Conservation (phyloP, 2,113 vertebrate species). For the Atlantisia rogersi region DNA sequence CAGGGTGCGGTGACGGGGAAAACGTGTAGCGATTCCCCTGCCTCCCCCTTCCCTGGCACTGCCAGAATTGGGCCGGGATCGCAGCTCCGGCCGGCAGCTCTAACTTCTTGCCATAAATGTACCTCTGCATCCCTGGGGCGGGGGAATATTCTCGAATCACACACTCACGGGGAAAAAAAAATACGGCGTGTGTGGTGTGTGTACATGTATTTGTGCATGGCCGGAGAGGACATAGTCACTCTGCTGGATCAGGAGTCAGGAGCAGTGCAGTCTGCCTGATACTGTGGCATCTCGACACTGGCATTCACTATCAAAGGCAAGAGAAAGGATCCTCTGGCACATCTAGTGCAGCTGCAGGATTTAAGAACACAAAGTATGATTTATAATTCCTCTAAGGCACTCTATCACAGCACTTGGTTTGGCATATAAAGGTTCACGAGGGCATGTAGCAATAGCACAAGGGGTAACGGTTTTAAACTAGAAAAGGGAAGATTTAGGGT, state of each 20-base stretch:
- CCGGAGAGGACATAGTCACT: too few relatives aligned
- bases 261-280: rapidly evolving
- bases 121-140: not conserved
- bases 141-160: not conserved
- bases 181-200: too few relatives aligned
- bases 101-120: not conserved
- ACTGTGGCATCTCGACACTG: rapidly evolving
- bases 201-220: rapidly evolving
- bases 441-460: too few relatives aligned
- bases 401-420: not conserved
- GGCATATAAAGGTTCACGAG: too few relatives aligned
- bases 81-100: not conserved
- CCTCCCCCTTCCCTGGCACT: not conserved
- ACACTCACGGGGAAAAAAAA: not conserved
- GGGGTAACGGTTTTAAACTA: too few relatives aligned
- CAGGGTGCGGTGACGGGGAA: rapidly evolving
- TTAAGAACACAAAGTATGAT: rapidly evolving
- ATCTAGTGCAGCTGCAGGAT: rapidly evolving
- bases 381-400: rapidly evolving
- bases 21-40: not conserved
- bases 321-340: rapidly evolving
- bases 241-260: too few relatives aligned
- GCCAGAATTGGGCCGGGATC: not conserved
- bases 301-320: rapidly evolving
- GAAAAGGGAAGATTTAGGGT: too few relatives aligned